Evolutionary conservation across 92 coral and sea anemone genomes (phyloP).

Genomic region (Chrysogorgia sp.): DNA sequence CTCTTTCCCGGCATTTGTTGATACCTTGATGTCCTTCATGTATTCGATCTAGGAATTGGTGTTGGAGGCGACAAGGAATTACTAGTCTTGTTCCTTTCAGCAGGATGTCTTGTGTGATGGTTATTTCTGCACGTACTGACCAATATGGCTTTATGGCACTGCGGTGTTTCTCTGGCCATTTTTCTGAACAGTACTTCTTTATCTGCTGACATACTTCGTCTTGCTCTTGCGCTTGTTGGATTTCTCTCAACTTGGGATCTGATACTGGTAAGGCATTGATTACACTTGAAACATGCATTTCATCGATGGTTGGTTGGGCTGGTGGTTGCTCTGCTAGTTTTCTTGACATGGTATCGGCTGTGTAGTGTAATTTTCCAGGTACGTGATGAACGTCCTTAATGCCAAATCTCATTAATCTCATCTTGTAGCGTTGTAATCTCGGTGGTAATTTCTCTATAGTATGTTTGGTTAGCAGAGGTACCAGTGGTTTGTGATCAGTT

Average conservation of each 20-base stretch:
- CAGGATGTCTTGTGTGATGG: slow-evolving; percentile 46
- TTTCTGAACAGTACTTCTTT: slow-evolving; percentile 35
- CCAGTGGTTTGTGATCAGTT: slow-evolving; percentile 60
- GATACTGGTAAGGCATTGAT: slow-evolving; percentile 48
- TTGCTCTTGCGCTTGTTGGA: slow-evolving; percentile 53
- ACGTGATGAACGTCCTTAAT: slow-evolving; percentile 41
- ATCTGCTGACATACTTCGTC: slow-evolving; percentile 43
- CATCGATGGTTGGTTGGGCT: slow-evolving; percentile 8
- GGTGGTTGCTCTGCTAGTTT: slow-evolving; percentile 2
- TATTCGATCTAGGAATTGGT: slow-evolving; percentile 31
- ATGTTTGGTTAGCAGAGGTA: too few relatives aligned
- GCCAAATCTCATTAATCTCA: slow-evolving; percentile 58
- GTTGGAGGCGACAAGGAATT: slow-evolving; percentile 41
- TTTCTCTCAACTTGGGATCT: slow-evolving; percentile 42
- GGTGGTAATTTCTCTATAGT: slow-evolving; percentile 45
- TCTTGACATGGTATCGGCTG: slow-evolving; percentile 55
- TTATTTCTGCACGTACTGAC: slow-evolving; percentile 27
- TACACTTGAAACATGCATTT: too few relatives aligned
- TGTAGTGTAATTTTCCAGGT: slow-evolving; percentile 40
- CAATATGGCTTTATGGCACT: slow-evolving; percentile 33
- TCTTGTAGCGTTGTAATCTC: slow-evolving; percentile 51
- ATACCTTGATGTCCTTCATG: slow-evolving; percentile 59
- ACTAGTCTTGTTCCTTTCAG: slow-evolving; percentile 63
- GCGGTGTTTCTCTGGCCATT: slow-evolving; percentile 41
- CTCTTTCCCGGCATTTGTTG: slow-evolving; percentile 41